phyloP scores from a whole-genome alignment of 1,140 invertebrate genomes.

The Bombus sylvicola region DNA sequence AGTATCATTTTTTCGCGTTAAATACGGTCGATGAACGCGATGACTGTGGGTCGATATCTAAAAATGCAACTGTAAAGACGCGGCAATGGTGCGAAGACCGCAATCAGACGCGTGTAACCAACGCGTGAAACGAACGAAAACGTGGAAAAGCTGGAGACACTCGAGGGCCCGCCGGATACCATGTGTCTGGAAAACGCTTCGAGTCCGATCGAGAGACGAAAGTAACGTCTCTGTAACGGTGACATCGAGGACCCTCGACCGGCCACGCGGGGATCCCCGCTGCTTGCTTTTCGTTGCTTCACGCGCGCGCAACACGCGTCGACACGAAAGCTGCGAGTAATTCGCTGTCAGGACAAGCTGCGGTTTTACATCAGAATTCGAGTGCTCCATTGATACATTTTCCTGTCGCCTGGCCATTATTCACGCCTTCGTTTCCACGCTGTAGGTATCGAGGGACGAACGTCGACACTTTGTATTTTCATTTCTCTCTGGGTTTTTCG shows the following conservation, averaged over 20 bases:
- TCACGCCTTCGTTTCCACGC: neutral
- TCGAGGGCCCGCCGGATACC: conserved; percentile 25
- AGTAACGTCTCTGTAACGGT: conserved; percentile 70
- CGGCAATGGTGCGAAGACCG: neutral
- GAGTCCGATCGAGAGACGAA: conserved; percentile 65
- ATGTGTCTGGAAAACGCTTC: conserved; percentile 43
- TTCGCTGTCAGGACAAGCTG: conserved; percentile 79
- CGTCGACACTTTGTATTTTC: neutral
- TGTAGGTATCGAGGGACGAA: neutral
- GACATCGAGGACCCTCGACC: conserved; percentile 77
- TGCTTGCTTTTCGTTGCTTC: conserved; percentile 56
- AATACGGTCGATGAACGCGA: too few relatives aligned
- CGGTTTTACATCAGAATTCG: conserved; percentile 77
- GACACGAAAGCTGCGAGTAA: conserved; percentile 72
- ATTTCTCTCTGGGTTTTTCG: neutral
- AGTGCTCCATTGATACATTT: conserved; percentile 67
- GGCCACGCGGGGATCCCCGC: conserved; percentile 72
- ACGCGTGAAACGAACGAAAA: neutral
- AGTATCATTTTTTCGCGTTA: too few relatives aligned
- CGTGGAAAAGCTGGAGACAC: neutral
- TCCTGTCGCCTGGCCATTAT: neutral
- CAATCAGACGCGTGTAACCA: neutral
- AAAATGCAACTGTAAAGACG: too few relatives aligned
- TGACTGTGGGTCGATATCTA: too few relatives aligned
- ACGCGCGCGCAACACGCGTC: conserved; percentile 55